Base-by-base conservation (phyloP, 2,888 invertebrate species). In the Bursaphelenchus okinawaensis region DNA sequence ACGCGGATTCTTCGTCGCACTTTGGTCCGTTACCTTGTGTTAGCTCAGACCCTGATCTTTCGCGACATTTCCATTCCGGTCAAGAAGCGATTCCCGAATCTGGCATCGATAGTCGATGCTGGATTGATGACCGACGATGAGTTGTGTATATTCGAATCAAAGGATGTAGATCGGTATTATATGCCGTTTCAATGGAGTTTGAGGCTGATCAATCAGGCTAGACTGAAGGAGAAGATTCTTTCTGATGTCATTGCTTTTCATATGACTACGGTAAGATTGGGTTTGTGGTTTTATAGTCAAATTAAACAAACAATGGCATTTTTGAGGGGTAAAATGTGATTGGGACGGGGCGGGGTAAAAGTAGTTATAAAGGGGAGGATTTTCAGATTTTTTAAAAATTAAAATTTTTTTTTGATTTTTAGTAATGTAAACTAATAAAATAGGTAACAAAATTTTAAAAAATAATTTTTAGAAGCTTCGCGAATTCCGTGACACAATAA, bases 111-210 rank as follows among this genome's bases (percentile, higher is more conserved):
- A 4, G 62, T 69, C 19, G 69, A 71, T 8, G 8, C 20, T 76
- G 79, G 79, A 16, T 73, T 77, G 50, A 60, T 78, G 26, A 73
- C 75, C 16, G 72, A 77, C 31, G 65, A 65, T 1, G 78, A 78
- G 62, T 63, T 56, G 31, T 68, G 69, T 22, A 62, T 72, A 19
- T 63, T 71, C 56, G 66, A 69, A 9, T 27, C 22, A 3, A 62
- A 75, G n/a, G 68, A 72, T 20, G 62, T 71, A 50, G 62, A 55
- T 12, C 80, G 80, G 66, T 78, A 78, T 55, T 80, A 80, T 80
- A 70, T 79, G 9, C 80, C 80, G 0, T 69, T 78, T 23, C 75
- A 80, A 54, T 80, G 80, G 79, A 68, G 71, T 27, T 59, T 73
- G 52, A 16, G 54, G 31, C 57, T 69, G 22, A 55, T 69, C 27